Conservation (phyloP, 2,888 invertebrate genomes). For the Phengaris alcon region DNA sequence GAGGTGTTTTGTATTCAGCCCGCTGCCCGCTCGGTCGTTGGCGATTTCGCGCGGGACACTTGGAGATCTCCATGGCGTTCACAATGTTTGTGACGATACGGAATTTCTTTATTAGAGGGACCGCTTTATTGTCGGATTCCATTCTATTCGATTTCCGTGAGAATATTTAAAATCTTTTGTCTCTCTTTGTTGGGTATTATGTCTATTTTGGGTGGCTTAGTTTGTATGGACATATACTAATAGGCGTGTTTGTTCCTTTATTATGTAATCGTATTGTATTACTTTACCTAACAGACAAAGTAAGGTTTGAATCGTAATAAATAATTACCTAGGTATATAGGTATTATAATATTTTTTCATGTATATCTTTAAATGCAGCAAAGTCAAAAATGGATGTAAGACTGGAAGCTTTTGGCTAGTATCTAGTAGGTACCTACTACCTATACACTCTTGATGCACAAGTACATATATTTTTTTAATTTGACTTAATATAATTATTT, state of each 20-base stretch:
- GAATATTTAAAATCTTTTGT: slow-evolving; percentile 35
- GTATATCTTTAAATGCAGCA: not conserved
- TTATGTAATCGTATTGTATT: not conserved
- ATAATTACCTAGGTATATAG: too few relatives aligned
- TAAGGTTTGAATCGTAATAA: too few relatives aligned
- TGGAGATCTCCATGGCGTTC: slow-evolving; percentile 68
- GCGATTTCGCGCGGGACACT: slow-evolving; percentile 76
- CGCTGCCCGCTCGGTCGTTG: slow-evolving; percentile 67
- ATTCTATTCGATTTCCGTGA: slow-evolving; percentile 41
- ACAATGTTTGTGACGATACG: slow-evolving; percentile 54
- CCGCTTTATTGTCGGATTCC: slow-evolving; percentile 46
- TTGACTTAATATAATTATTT: too few relatives aligned
- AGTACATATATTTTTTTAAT: too few relatives aligned
- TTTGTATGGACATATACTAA: not conserved
- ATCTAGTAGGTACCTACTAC: too few relatives aligned
- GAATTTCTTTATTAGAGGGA: slow-evolving; percentile 70
- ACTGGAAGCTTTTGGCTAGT: too few relatives aligned
- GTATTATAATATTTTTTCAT: not conserved
- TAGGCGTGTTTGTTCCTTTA: not conserved
- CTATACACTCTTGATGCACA: too few relatives aligned
- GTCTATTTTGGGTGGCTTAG: not conserved
- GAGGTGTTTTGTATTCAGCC: slow-evolving; percentile 73
- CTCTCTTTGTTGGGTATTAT: slow-evolving; percentile 13
- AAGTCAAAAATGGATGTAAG: not conserved
- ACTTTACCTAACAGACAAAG: too few relatives aligned